These are phyloP conservation scores for Rallus crepitans DNA, from an alignment of 2,797 vertebrate genomes.

Conservation along the genomic window DNA sequence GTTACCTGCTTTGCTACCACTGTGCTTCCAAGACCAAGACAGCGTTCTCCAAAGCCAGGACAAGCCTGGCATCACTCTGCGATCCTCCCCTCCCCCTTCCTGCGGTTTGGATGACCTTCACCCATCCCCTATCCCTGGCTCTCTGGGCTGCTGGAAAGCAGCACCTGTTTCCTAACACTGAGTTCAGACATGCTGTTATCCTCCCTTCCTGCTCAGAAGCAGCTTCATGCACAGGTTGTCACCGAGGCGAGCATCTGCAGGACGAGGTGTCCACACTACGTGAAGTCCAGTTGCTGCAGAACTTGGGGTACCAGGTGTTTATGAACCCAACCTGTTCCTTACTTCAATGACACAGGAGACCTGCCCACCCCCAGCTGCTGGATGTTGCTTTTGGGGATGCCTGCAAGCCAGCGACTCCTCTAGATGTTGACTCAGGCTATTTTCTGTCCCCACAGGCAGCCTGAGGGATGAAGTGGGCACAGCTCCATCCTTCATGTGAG, in stretches of 20 bases:
- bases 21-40: accelerated
- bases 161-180: background rate
- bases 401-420: background rate
- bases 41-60: background rate
- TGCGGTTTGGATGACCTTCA: background rate
- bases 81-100: accelerated
- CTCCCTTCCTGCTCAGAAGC: background rate
- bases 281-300: background rate
- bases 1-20: background rate
- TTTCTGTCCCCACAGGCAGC: background rate
- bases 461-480: background rate
- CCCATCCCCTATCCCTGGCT: background rate
- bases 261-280: background rate
- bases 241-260: background rate
- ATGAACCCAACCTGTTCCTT: background rate
- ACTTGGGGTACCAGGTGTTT: accelerated
- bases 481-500: background rate
- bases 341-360: background rate
- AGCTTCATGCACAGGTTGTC: background rate
- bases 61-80: background rate
- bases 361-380: background rate
- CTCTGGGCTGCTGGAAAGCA: background rate
- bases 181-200: background rate
- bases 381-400: background rate
- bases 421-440: background rate